Conservation (phyloP, 2,888 invertebrate genomes). For the Phasia obesa region DNA sequence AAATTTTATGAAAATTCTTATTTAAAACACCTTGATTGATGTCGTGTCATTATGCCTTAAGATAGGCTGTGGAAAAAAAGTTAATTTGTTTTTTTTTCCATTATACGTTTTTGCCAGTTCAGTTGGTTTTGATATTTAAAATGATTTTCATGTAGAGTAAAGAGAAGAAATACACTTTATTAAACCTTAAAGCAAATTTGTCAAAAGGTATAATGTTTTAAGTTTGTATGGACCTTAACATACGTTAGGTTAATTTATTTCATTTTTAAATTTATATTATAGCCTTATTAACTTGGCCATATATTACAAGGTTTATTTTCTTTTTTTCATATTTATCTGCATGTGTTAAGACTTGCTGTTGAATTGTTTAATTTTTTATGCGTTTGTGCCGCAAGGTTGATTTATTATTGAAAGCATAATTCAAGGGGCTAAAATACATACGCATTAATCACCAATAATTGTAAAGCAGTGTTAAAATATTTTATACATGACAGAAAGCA, state of each 20-base stretch:
- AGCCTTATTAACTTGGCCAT: conserved; percentile 5
- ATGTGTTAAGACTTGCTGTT: not conserved
- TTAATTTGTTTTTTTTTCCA: too few relatives aligned
- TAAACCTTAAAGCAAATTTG: not conserved
- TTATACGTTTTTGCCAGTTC: too few relatives aligned
- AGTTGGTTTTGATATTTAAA: not conserved
- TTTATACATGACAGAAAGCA: too few relatives aligned
- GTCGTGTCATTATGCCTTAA: not conserved
- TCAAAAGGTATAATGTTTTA: not conserved
- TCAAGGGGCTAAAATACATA: too few relatives aligned
- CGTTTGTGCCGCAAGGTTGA: too few relatives aligned
- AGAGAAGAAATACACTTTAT: too few relatives aligned
- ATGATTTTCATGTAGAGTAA: not conserved
- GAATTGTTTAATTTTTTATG: not conserved
- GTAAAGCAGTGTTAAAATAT: too few relatives aligned
- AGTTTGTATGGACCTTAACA: not conserved
- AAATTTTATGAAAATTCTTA: too few relatives aligned
- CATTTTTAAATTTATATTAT: not conserved
- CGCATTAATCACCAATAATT: too few relatives aligned
- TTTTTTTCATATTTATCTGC: conserved; percentile 27
- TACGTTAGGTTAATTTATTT: conserved; percentile 32
- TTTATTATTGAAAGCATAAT: too few relatives aligned
- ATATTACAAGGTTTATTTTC: not conserved
- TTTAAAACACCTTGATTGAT: conserved; percentile 5
- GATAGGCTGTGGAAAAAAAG: too few relatives aligned